These are phyloP conservation scores for Calypte anna DNA, from an alignment of 2,113 vertebrate species.

Conservation along the genomic window DNA sequence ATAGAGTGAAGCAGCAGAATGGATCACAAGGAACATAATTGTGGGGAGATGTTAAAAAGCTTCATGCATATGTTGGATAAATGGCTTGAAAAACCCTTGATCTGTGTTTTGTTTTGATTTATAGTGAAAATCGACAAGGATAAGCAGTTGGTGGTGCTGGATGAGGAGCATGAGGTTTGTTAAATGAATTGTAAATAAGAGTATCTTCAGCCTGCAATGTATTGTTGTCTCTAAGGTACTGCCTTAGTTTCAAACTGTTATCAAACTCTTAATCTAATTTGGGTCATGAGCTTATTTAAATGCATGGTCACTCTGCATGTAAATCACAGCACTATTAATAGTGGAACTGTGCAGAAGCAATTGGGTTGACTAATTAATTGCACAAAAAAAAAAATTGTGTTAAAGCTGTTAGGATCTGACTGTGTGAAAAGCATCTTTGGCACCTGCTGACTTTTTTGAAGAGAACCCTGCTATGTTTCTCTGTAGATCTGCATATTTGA, in stretches of 20 bases:
- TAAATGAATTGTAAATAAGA: slow-evolving; percentile 71
- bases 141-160: slow-evolving; percentile 91
- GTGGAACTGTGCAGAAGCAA: slow-evolving; percentile 10
- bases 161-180: slow-evolving; percentile 94
- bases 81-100: neutral
- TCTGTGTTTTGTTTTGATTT: slow-evolving; percentile 66
- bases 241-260: slow-evolving; percentile 66
- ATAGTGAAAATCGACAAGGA: slow-evolving; percentile 98
- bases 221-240: slow-evolving; percentile 63
- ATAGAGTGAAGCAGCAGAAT: neutral
- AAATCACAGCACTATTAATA: slow-evolving; percentile 55
- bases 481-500: neutral
- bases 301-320: slow-evolving; percentile 61
- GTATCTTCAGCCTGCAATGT: slow-evolving; percentile 68
- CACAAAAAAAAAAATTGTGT: neutral
- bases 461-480: slow-evolving; percentile 33
- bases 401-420: neutral
- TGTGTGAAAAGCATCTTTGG: neutral
- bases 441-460: slow-evolving; percentile 36
- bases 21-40: neutral
- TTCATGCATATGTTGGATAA: neutral
- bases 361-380: slow-evolving; percentile 33
- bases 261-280: slow-evolving; percentile 67
- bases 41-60: neutral
- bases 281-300: slow-evolving; percentile 58